Conservation (phyloP, 2,113 vertebrate genomes). For the Etheostoma cragini region DNA sequence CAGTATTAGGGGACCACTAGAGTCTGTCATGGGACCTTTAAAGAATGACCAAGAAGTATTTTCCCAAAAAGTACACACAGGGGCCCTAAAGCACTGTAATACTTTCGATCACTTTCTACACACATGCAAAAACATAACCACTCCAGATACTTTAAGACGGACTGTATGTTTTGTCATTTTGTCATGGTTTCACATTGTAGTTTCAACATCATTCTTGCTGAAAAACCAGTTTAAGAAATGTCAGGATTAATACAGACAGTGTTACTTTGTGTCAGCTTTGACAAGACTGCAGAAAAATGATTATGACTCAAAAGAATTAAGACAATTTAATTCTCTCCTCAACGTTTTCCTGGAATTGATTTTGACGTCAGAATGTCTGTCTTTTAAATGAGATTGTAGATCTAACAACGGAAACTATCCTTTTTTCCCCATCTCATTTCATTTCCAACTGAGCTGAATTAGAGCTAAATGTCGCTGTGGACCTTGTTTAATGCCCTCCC, state of each 20-base stretch:
- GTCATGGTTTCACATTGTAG: not conserved
- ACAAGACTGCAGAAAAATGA: not conserved
- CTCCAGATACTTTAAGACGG: not conserved
- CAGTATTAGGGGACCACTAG: no score
- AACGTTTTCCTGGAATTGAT: not conserved
- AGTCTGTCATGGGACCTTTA: no score
- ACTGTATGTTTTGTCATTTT: not conserved
- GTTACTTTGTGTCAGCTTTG: not conserved
- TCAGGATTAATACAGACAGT: not conserved
- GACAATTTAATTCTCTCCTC: not conserved
- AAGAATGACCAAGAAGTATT: no score
- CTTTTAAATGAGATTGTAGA: not conserved
- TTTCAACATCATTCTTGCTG: not conserved
- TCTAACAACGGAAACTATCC: not conserved
- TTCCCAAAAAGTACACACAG: not conserved
- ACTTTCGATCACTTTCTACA: not conserved
- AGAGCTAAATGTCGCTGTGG: not conserved
- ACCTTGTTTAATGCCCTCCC: slow-evolving; percentile 13
- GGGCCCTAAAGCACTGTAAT: not conserved
- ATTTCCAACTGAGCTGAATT: slow-evolving; percentile 17
- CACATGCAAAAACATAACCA: not conserved
- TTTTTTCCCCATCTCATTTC: not conserved
- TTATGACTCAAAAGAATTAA: not conserved
- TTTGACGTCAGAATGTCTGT: not conserved
- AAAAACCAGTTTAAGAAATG: not conserved